These are phyloP conservation scores for Acrossocheilus fasciatus DNA, from an alignment of 2,797 vertebrate species.

Conservation along the genomic window DNA sequence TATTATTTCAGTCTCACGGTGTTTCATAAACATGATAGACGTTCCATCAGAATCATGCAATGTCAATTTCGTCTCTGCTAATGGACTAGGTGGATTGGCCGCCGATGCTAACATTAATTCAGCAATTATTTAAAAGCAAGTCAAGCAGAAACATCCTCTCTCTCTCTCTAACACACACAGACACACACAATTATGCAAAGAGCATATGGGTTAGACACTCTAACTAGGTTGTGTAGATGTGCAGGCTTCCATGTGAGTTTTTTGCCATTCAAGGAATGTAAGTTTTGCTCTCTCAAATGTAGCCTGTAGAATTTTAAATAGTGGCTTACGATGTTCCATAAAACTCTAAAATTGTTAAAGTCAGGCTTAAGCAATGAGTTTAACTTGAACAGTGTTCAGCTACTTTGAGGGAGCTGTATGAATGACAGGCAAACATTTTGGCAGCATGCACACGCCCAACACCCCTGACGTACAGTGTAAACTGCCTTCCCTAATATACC, in stretches of 20 bases:
- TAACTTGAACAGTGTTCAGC: constrained; percentile 17
- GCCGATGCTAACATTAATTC: constrained; percentile 61
- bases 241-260: constrained; percentile 29
- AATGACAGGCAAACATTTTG: constrained; percentile 61
- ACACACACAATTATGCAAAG: constrained; percentile 53
- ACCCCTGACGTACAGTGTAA: constrained; percentile 8
- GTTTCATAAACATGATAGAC: constrained; percentile 56
- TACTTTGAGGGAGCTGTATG: constrained; percentile 9
- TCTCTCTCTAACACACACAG: constrained; percentile 41
- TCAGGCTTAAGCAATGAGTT: neutral
- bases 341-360: constrained; percentile 2
- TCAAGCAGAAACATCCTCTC: constrained; percentile 60
- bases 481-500: constrained; percentile 37
- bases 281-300: constrained; percentile 22
- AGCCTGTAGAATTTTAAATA: constrained; percentile 18
- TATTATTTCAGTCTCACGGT: constrained; percentile 52
- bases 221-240: constrained; percentile 43
- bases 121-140: constrained; percentile 64
- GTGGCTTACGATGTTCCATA: neutral
- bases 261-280: constrained; percentile 6
- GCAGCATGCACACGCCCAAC: constrained; percentile 43
- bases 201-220: constrained; percentile 46
- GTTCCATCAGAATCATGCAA: constrained; percentile 54
- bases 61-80: constrained; percentile 57
- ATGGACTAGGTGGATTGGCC: constrained; percentile 58